Evolutionary conservation across 2,888 invertebrate species (phyloP).

Genomic region (Perdita meconis): DNA sequence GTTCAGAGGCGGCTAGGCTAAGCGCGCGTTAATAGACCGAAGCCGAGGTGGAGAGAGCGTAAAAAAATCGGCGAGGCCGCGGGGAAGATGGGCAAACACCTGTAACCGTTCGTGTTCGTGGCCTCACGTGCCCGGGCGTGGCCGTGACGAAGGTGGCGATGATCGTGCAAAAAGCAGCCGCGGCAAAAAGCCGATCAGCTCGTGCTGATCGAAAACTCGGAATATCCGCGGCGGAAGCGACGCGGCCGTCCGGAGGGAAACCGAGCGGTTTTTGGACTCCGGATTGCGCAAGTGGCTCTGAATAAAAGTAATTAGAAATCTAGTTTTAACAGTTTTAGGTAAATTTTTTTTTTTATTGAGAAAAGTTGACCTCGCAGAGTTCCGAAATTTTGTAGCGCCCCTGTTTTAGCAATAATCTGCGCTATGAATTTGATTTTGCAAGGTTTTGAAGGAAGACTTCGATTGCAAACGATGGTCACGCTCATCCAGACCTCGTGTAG

Average conservation of each 20-base stretch:
- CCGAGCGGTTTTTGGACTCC: neutral
- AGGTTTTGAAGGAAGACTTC: neutral
- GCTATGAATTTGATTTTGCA: too few species aligned
- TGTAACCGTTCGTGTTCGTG: conserved; percentile 75
- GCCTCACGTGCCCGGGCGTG: conserved; percentile 81
- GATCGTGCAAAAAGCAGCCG: conserved; percentile 74
- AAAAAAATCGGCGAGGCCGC: conserved; percentile 48
- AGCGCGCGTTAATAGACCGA: conserved; percentile 55
- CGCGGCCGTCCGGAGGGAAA: conserved; percentile 52
- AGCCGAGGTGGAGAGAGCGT: conserved; percentile 46
- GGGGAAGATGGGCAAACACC: conserved; percentile 76
- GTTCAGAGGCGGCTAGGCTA: conserved; percentile 38
- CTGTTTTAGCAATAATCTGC: too few species aligned
- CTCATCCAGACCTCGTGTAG: neutral
- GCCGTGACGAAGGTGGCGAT: conserved; percentile 78
- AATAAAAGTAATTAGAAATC: too few species aligned
- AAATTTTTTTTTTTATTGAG: too few species aligned
- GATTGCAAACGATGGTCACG: neutral
- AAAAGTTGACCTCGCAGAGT: too few species aligned
- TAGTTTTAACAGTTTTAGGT: too few species aligned
- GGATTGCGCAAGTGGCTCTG: conserved; percentile 1
- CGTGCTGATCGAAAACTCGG: conserved; percentile 77
- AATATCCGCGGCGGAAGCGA: conserved; percentile 69
- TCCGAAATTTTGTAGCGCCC: too few species aligned
- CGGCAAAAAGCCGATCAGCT: conserved; percentile 75